Evolutionary conservation across 2,113 vertebrate species (phyloP).

Genomic region (Peromyscus californicus): DNA sequence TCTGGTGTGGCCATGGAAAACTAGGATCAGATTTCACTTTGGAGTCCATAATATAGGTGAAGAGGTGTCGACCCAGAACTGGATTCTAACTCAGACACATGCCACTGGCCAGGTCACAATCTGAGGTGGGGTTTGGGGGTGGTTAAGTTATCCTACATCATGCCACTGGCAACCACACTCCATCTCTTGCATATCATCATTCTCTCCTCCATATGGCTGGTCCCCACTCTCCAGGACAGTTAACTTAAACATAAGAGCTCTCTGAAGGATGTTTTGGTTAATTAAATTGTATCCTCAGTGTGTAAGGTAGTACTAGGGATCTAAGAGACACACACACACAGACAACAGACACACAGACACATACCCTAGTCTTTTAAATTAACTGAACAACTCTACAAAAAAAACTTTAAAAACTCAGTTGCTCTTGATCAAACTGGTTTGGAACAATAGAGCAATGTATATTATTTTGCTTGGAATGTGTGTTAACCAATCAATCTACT

Average conservation of each 20-base stretch:
- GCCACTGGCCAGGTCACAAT: neutral
- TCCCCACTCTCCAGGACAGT: neutral
- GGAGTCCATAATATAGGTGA: neutral
- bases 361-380: neutral
- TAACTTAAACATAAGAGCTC: neutral
- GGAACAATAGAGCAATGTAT: neutral
- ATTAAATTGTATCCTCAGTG: neutral
- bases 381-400: neutral
- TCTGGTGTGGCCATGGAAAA: neutral
- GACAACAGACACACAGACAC: neutral
- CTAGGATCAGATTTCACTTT: neutral
- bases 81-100: conserved; percentile 23
- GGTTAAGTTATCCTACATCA: neutral
- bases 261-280: neutral
- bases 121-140: accelerated
- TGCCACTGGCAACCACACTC: neutral
- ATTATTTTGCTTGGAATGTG: neutral
- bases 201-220: neutral
- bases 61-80: neutral
- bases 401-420: too few relatives aligned
- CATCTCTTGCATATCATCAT: too few relatives aligned
- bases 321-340: neutral
- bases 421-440: neutral
- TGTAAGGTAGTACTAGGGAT: neutral
- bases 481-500: neutral